Evolutionary conservation across 2,888 invertebrate species (phyloP).

Genomic region (Panorpa germanica): DNA sequence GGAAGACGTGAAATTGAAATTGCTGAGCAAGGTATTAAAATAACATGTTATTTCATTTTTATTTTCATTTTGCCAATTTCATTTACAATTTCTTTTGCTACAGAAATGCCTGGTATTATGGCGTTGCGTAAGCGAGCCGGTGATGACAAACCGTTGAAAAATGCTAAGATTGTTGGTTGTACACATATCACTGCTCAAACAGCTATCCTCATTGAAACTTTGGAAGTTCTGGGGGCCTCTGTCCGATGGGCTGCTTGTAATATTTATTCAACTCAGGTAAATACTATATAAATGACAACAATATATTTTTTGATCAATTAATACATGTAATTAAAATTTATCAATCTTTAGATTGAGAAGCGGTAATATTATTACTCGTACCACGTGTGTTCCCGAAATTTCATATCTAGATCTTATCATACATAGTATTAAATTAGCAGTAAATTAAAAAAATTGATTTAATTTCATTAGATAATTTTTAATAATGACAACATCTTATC

Average conservation of each 20-base stretch:
- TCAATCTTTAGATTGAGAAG: too few species aligned
- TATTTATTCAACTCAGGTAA: conserved; percentile 86
- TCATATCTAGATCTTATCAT: too few species aligned
- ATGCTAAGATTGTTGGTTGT: conserved; percentile 92
- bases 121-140: conserved; percentile 78
- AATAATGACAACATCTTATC: too few species aligned
- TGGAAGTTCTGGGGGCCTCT: conserved; percentile 73
- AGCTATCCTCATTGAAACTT: conserved; percentile 82
- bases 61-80: conserved; percentile 5
- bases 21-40: conserved; percentile 86
- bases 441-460: too few species aligned
- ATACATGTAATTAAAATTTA: conserved; percentile 10
- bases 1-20: conserved; percentile 95
- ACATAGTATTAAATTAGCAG: too few species aligned
- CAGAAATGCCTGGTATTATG: conserved; percentile 97
- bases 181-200: conserved; percentile 98
- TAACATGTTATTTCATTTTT: conserved; percentile 2
- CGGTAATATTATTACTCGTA: too few species aligned
- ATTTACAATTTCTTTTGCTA: conserved; percentile 13
- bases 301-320: conserved; percentile 5
- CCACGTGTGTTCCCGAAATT: too few species aligned
- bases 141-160: conserved; percentile 86
- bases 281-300: conserved; percentile 9
- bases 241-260: conserved; percentile 96
- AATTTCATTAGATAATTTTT: too few species aligned